Conservation (phyloP, 2,113 vertebrate species). For the Rhynchopsitta pachyrhyncha region DNA sequence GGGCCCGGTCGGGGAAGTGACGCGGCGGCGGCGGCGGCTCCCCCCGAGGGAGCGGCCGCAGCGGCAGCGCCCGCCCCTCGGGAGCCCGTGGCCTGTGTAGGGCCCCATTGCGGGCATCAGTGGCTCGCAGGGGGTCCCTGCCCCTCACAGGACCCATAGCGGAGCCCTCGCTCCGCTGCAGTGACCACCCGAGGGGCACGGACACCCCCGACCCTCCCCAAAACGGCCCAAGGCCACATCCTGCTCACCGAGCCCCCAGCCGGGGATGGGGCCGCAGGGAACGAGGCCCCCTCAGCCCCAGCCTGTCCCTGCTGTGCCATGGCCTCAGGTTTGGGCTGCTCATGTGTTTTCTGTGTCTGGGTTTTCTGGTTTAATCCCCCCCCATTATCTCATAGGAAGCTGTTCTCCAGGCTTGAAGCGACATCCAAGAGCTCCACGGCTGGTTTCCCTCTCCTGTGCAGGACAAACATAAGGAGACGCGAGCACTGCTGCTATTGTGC, state of each 20-base stretch:
- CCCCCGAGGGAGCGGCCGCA: not conserved
- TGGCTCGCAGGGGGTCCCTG: rapidly evolving
- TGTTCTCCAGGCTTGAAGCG: not conserved
- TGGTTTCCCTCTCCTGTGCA: rapidly evolving
- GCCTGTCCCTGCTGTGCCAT: not conserved
- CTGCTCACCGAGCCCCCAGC: not conserved
- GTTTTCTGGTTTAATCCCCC: rapidly evolving
- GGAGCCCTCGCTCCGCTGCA: not conserved
- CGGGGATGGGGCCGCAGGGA: not conserved
- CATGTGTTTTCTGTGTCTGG: not conserved
- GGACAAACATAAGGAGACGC: not conserved
- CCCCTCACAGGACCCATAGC: not conserved
- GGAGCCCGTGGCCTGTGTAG: rapidly evolving
- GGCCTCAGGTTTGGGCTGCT: not conserved
- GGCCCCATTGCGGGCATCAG: rapidly evolving
- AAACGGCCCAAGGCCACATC: not conserved
- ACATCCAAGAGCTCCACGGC: rapidly evolving
- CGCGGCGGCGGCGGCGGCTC: not conserved
- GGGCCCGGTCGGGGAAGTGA: slow-evolving; percentile 27
- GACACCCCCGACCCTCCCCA: too few species aligned
- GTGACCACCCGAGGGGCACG: not conserved
- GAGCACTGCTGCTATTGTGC: slow-evolving; percentile 22
- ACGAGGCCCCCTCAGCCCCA: too few species aligned
- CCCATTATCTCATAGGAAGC: rapidly evolving
- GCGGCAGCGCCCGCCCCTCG: not conserved